phyloP scores from a whole-genome alignment of 92 coral and sea anemone genomes.

The Umimayanthus kanabou region DNA sequence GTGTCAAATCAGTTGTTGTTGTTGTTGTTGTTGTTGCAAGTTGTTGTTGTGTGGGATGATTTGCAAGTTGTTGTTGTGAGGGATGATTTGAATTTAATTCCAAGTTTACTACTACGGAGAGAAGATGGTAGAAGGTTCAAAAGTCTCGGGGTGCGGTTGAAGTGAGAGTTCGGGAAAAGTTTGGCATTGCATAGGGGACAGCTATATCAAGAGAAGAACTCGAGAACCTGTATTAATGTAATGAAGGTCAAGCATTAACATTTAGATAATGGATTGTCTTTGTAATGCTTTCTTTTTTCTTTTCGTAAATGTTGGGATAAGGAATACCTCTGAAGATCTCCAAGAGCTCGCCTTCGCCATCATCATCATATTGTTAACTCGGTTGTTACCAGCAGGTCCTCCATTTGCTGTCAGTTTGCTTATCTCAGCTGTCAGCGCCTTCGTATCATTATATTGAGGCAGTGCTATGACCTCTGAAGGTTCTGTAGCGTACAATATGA shows the following conservation, averaged over 20 bases:
- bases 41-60: no score
- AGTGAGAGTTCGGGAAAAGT: no score
- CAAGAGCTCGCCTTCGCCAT: slow-evolving; percentile 38
- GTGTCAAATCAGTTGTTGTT: no score
- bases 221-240: no score
- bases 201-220: no score
- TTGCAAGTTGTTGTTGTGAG: no score
- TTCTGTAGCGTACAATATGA: slow-evolving; percentile 61
- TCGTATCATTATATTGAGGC: slow-evolving; percentile 48
- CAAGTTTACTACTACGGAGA: no score
- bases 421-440: slow-evolving; percentile 53
- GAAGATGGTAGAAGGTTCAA: no score
- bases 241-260: not conserved
- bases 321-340: slow-evolving; percentile 11
- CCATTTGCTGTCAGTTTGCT: slow-evolving; percentile 30
- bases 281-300: not conserved
- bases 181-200: no score
- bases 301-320: not conserved
- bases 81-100: no score
- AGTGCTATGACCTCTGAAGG: slow-evolving; percentile 63
- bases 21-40: no score
- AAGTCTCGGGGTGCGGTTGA: no score
- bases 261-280: not conserved
- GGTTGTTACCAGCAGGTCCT: slow-evolving; percentile 42
- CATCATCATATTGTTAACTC: slow-evolving; percentile 57